A percentile compares a stretch with the other conserved stretches of the same genome.
phyloP scores from a whole-genome alignment of 2,113 vertebrate genomes.

The Willisornis vidua region DNA sequence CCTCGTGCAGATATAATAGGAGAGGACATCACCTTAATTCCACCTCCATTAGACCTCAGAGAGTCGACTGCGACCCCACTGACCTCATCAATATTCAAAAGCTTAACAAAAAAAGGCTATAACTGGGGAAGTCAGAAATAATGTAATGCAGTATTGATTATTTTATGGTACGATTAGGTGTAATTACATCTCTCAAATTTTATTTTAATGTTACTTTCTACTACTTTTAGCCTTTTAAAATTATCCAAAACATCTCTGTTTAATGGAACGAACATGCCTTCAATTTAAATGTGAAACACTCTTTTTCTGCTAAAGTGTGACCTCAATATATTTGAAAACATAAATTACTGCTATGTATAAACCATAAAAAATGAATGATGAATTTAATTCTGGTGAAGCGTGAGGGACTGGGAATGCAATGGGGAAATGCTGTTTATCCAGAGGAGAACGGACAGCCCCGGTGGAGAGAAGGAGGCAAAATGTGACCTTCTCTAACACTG shows the following conservation, averaged over 20 bases:
- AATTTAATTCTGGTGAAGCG: constrained; percentile 84
- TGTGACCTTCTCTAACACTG: constrained; percentile 56
- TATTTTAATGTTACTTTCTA: constrained; percentile 87
- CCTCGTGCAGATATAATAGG: constrained; percentile 45
- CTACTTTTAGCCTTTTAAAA: constrained; percentile 86
- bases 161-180: constrained; percentile 86
- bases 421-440: constrained; percentile 72
- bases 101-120: constrained; percentile 83
- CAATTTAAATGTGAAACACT: constrained; percentile 84
- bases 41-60: constrained; percentile 80
- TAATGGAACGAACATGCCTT: constrained; percentile 85
- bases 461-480: background rate
- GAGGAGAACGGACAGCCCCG: constrained; percentile 46
- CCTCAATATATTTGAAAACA: constrained; percentile 84
- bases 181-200: constrained; percentile 88
- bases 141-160: constrained; percentile 87
- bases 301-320: constrained; percentile 84
- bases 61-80: constrained; percentile 70
- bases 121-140: constrained; percentile 84
- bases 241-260: constrained; percentile 82
- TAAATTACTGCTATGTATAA: constrained; percentile 84
- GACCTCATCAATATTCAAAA: constrained; percentile 86
- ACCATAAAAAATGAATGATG: constrained; percentile 88
- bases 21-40: constrained; percentile 78
- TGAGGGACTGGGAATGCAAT: constrained; percentile 72